Percentiles rank a stretch among this genome's conserved stretches.
Evolutionary conservation across 2,113 vertebrate genomes (phyloP).

Genomic region (Eulacestoma nigropectus): DNA sequence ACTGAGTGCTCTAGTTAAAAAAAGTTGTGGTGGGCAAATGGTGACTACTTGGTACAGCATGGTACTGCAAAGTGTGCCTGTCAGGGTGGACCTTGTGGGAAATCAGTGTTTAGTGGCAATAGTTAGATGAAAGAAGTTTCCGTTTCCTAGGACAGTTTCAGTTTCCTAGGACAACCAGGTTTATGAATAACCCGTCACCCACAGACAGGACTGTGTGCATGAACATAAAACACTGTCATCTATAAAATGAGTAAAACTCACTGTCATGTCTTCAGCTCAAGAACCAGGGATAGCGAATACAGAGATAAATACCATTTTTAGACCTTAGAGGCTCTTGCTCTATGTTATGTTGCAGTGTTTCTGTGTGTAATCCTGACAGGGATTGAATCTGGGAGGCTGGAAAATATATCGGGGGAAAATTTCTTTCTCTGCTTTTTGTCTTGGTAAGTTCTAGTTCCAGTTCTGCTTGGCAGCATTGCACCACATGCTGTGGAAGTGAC

Average conservation of each 20-base stretch:
- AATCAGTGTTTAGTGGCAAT: not conserved
- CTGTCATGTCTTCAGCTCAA: not conserved
- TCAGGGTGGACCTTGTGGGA: not conserved
- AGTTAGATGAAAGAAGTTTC: not conserved
- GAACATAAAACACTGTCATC: not conserved
- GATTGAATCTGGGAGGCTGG: not conserved
- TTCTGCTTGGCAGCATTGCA: not conserved
- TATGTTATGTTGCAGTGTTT: not conserved
- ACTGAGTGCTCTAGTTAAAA: not conserved
- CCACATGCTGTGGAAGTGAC: not conserved
- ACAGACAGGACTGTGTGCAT: not conserved
- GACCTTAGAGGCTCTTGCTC: not conserved
- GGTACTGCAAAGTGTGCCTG: not conserved
- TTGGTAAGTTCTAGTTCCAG: not conserved
- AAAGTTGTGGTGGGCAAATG: not conserved
- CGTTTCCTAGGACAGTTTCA: not conserved
- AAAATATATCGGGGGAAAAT: not conserved
- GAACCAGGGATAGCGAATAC: not conserved
- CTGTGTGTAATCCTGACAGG: not conserved
- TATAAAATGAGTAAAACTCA: not conserved
- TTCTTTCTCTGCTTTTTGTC: not conserved
- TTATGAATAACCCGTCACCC: not conserved
- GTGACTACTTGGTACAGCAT: not conserved
- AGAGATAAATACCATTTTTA: not conserved
- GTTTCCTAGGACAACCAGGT: not conserved